Conservation (phyloP, 2,888 invertebrate genomes). For the Ectemnius lituratus region DNA sequence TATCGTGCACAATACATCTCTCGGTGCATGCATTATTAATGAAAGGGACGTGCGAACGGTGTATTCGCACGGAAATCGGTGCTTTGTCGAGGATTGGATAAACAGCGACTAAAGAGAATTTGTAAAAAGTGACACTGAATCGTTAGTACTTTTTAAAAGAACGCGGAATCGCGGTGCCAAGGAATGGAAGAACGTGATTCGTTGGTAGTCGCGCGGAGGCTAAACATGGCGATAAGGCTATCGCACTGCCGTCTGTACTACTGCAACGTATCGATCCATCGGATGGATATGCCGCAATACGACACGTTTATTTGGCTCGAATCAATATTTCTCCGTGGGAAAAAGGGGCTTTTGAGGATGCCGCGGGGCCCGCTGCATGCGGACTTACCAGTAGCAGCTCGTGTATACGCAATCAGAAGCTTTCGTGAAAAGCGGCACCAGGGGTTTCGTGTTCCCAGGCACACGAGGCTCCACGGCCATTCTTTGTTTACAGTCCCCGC, state of each 20-base stretch:
- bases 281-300: constrained; percentile 72
- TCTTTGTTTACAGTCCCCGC: constrained; percentile 62
- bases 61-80: constrained; percentile 16
- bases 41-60: constrained; percentile 26
- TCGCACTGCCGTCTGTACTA: constrained; percentile 50
- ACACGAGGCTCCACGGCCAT: constrained; percentile 74
- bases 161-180: not conserved
- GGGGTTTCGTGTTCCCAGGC: constrained; percentile 72
- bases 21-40: constrained; percentile 61
- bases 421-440: constrained; percentile 84
- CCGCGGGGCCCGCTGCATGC: not conserved
- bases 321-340: constrained; percentile 34
- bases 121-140: not conserved
- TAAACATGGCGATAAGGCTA: constrained; percentile 55
- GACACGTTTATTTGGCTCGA: constrained; percentile 53
- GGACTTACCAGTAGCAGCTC: constrained; percentile 90
- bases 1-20: constrained; percentile 46
- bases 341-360: not conserved
- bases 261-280: constrained; percentile 73
- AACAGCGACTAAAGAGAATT: constrained; percentile 7
- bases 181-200: constrained; percentile 32
- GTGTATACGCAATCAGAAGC: constrained; percentile 90
- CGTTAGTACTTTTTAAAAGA: constrained; percentile 39
- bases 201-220: constrained; percentile 19
- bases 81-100: not conserved